Evolutionary conservation across 2,113 vertebrate species (phyloP).

Genomic region (Microtus richardsoni): DNA sequence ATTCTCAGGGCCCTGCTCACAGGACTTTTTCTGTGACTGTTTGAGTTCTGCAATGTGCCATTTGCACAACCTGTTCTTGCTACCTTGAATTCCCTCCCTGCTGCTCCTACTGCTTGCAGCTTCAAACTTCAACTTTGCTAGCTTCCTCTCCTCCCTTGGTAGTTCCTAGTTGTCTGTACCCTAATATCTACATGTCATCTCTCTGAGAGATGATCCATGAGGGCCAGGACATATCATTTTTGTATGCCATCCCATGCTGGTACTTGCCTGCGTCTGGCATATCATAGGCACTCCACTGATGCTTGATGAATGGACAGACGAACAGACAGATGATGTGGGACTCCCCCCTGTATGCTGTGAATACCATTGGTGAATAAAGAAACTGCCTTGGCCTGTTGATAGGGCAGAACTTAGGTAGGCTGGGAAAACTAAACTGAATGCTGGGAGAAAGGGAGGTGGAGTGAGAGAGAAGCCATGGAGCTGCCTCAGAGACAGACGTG

Average conservation of each 20-base stretch:
- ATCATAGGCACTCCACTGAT: not conserved
- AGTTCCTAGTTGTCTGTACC: not conserved
- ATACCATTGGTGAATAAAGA: too few species aligned
- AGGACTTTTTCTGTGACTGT: not conserved
- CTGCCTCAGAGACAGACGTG: too few species aligned
- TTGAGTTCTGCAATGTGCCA: not conserved
- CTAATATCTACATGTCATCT: not conserved
- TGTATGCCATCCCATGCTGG: not conserved
- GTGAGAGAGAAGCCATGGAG: too few species aligned
- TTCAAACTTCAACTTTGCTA: not conserved
- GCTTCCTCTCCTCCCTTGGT: not conserved
- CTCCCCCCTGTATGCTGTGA: too few species aligned
- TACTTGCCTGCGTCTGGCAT: not conserved
- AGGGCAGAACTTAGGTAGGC: too few species aligned
- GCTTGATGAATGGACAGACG: not conserved
- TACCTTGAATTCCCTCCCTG: not conserved
- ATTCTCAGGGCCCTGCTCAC: not conserved
- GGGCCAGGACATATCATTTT: not conserved
- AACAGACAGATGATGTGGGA: not conserved
- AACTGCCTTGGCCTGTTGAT: too few species aligned
- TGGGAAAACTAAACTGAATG: too few species aligned
- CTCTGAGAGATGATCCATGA: rapidly evolving
- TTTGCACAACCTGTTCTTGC: not conserved
- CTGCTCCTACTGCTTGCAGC: not conserved
- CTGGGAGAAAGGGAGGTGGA: too few species aligned